These are phyloP conservation scores for Cartodere bifasciata DNA, from an alignment of 2,888 invertebrate species.

Conservation along the genomic window DNA sequence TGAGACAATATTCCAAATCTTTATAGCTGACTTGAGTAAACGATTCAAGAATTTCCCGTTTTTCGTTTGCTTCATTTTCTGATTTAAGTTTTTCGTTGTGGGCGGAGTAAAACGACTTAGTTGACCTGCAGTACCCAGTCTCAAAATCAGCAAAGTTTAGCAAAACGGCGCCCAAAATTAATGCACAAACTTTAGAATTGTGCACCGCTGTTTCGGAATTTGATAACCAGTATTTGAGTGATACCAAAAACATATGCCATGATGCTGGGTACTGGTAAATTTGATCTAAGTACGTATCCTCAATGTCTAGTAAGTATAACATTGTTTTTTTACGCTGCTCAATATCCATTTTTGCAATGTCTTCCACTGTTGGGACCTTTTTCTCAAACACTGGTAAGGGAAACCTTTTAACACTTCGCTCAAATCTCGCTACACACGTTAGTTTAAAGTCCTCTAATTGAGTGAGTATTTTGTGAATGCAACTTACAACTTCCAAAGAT, in stretches of 20 bases:
- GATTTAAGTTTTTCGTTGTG: conserved; percentile 12
- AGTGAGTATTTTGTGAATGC: conserved; percentile 39
- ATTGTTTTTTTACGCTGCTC: conserved; percentile 31
- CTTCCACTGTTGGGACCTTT: conserved; percentile 28
- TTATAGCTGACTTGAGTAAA: conserved; percentile 38
- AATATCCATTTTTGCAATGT: conserved; percentile 26
- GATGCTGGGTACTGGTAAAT: conserved; percentile 40
- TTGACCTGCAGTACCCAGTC: conserved; percentile 42
- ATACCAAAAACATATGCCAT: conserved; percentile 46
- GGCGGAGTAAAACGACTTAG: conserved; percentile 27
- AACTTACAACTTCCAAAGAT: conserved; percentile 47
- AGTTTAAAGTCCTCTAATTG: too few species aligned
- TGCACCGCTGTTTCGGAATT: conserved; percentile 34
- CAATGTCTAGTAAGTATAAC: conserved; percentile 38
- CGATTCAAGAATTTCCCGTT: background rate
- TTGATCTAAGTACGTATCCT: conserved; percentile 28
- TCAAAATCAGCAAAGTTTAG: conserved; percentile 45
- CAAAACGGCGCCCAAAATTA: conserved; percentile 45
- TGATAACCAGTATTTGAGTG: conserved; percentile 45
- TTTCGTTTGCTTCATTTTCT: conserved; percentile 19
- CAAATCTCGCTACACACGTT: conserved; percentile 26
- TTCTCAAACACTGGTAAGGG: conserved; percentile 13
- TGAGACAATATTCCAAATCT: conserved; percentile 47
- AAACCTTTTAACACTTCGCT: conserved; percentile 17
- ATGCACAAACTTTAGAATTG: conserved; percentile 40